Percentiles rank a stretch among this genome's conserved stretches.
These are phyloP conservation scores for Cydia amplana DNA, from an alignment of 1,140 invertebrate genomes.

Conservation along the genomic window DNA sequence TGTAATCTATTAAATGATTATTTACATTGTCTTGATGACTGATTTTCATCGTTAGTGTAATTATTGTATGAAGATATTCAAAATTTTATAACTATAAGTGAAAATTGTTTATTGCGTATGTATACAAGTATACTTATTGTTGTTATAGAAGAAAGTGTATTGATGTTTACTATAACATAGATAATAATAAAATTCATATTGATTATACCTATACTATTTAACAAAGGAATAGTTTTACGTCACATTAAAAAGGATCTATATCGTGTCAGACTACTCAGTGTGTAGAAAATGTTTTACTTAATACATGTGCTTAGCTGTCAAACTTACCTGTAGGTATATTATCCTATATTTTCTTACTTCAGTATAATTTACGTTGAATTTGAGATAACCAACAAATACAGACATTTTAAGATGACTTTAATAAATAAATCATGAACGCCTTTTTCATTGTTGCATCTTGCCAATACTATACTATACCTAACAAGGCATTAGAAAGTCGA, in stretches of 20 bases:
- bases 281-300: slow-evolving; percentile 27
- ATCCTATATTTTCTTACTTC: slow-evolving; percentile 13
- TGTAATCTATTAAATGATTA: slow-evolving; percentile 43
- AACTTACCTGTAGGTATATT: slow-evolving; percentile 1
- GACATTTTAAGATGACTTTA: not conserved
- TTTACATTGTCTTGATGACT: slow-evolving; percentile 67
- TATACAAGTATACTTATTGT: slow-evolving; percentile 69
- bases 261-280: slow-evolving; percentile 30
- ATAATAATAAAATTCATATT: slow-evolving; percentile 38
- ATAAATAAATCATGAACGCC: not conserved
- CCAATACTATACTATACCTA: not conserved
- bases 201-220: slow-evolving; percentile 18
- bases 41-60: slow-evolving; percentile 72
- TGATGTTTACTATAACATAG: slow-evolving; percentile 66
- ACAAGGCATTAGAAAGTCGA: not conserved
- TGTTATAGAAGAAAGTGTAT: slow-evolving; percentile 56
- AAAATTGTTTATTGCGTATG: slow-evolving; percentile 68
- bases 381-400: not conserved
- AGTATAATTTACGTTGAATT: not conserved
- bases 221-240: slow-evolving; percentile 6
- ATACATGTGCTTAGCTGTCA: slow-evolving; percentile 28
- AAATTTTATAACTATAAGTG: slow-evolving; percentile 70
- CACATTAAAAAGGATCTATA: slow-evolving; percentile 24
- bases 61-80: slow-evolving; percentile 51
- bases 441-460: not conserved